A percentile compares a stretch with the other conserved stretches of the same genome.
These are phyloP conservation scores for Boloria selene DNA, from an alignment of 2,888 invertebrate species.

Conservation along the genomic window DNA sequence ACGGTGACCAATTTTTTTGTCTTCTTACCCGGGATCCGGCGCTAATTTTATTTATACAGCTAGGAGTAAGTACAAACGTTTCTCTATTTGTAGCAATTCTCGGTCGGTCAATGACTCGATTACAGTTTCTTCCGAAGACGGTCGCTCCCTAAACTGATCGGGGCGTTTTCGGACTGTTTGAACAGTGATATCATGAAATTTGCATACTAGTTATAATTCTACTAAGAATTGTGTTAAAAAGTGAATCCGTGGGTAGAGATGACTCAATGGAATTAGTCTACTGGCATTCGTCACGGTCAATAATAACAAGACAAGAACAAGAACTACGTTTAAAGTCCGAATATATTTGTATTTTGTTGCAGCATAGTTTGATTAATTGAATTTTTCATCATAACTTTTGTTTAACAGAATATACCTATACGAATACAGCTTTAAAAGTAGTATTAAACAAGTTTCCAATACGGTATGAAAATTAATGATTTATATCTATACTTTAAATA, in stretches of 20 bases:
- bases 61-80: slow-evolving; percentile 42
- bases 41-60: slow-evolving; percentile 46
- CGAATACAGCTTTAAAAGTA: not conserved
- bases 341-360: not conserved
- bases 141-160: slow-evolving; percentile 25
- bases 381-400: not conserved
- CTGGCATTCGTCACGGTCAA: slow-evolving; percentile 20
- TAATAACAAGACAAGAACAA: not conserved
- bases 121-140: slow-evolving; percentile 37
- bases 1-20: slow-evolving; percentile 42
- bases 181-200: slow-evolving; percentile 69
- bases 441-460: not conserved
- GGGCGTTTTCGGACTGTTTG: slow-evolving; percentile 38
- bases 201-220: slow-evolving; percentile 61
- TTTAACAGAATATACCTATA: not conserved
- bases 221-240: slow-evolving; percentile 23
- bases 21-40: slow-evolving; percentile 44
- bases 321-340: not conserved
- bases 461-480: not conserved
- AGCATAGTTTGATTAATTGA: slow-evolving; percentile 1
- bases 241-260: slow-evolving; percentile 20
- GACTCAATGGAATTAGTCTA: slow-evolving; percentile 12
- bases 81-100: slow-evolving; percentile 44
- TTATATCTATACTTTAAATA: slow-evolving; percentile 1
- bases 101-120: slow-evolving; percentile 42